Evolutionary conservation across 2,797 vertebrate genomes (phyloP), one percentile per base, ranked within the genome.

Genomic region (Cygnus olor): DNA sequence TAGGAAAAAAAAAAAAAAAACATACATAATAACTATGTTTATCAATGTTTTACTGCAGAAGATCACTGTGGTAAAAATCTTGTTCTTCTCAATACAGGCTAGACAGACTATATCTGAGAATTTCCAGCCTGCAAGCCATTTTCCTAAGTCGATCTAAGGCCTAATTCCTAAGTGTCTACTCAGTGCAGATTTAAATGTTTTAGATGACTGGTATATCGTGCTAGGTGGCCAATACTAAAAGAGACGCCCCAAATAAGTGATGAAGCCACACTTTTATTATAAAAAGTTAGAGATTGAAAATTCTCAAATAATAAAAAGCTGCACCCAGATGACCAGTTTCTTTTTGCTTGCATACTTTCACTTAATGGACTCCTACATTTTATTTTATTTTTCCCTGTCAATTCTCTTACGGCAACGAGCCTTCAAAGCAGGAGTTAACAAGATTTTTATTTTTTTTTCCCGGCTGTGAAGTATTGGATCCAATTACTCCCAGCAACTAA

Each of bases 401-500:
- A 85, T 97, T 98, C 47, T 84, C 61, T 97, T 91, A 94, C 64
- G 97, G 90, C 82, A 95, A 90, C 57, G 91, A 95, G 78, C 84
- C 94, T 94, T 98, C 95, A 97, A 96, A 98, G 94, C 65, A 91
- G 77, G 91, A 97, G 89, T 54, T 86, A 96, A 97, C 51, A 83
- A 27, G 49, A 49, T 49, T 49, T 49, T 49, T 49, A 7, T 96
- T 97, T 94, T 70, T 25, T 90, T 90, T 91, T 97, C 97, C 91
- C 94, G 96, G 18, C 97, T 97, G 84, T 97, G 97, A 97, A 98
- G 91, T 96, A 97, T 96, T 98, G 97, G 95, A 97, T 98, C 97
- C 98, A 98, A 98, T 98, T 98, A 98, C 95, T 97, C 92, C 64
- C 91, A 97, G 95, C 92, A 98, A 97, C 97, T 98, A 98, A 98